phyloP scores from a whole-genome alignment of 1,140 invertebrate species.

The Euschistus heros region DNA sequence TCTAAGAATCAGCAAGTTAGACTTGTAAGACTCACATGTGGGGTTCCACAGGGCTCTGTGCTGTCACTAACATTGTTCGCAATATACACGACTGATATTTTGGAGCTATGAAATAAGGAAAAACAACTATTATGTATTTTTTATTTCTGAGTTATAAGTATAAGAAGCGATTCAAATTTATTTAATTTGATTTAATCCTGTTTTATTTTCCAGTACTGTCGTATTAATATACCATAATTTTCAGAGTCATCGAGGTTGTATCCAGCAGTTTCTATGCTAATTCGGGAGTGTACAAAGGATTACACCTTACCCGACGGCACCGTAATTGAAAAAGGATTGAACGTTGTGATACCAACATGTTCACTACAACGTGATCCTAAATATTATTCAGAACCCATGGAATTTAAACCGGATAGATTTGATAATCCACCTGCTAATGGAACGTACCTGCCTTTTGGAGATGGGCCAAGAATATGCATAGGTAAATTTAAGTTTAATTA shows the following conservation, averaged over 20 bases:
- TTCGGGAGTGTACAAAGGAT: slow-evolving; percentile 40
- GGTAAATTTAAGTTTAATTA: slow-evolving; percentile 29
- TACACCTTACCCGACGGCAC: slow-evolving; percentile 25
- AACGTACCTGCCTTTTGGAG: slow-evolving; percentile 65
- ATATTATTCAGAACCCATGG: slow-evolving; percentile 32
- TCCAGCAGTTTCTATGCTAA: slow-evolving; percentile 37
- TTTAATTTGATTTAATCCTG: no score
- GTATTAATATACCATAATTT: no score
- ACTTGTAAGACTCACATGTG: no score
- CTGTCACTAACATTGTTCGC: no score
- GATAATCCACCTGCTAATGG: slow-evolving; percentile 29
- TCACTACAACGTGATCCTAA: slow-evolving; percentile 33
- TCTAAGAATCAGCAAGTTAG: no score
- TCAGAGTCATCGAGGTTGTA: slow-evolving; percentile 44
- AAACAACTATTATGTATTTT: no score
- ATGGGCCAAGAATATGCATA: slow-evolving; percentile 67
- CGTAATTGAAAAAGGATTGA: slow-evolving; percentile 29
- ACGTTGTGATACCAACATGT: slow-evolving; percentile 33
- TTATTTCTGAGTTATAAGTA: no score
- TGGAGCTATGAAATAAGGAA: no score
- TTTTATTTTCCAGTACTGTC: no score
- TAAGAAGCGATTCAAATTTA: no score
- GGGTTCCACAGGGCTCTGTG: no score
- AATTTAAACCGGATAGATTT: slow-evolving; percentile 35
- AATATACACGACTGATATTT: no score